Conservation (phyloP, 2,113 vertebrate species). For the Pleuronectes platessa region DNA sequence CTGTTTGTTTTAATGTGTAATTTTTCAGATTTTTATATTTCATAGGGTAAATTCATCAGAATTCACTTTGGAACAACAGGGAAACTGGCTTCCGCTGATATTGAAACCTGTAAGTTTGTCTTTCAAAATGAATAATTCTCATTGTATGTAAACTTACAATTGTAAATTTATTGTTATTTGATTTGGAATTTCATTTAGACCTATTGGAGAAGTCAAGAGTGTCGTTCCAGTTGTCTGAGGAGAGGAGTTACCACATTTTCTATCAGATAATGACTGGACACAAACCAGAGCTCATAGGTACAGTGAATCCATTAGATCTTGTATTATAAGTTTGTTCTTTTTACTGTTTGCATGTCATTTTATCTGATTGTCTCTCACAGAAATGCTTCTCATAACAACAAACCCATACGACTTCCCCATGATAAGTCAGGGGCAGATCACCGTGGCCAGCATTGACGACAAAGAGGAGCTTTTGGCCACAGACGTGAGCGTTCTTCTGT, state of each 20-base stretch:
- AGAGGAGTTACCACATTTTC: slow-evolving; percentile 81
- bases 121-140: not conserved
- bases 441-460: slow-evolving; percentile 75
- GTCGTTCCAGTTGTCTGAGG: slow-evolving; percentile 73
- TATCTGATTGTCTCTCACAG: slow-evolving; percentile 40
- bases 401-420: slow-evolving; percentile 79
- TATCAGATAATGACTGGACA: slow-evolving; percentile 76
- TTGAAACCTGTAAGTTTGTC: slow-evolving; percentile 73
- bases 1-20: not conserved
- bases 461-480: slow-evolving; percentile 77
- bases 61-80: slow-evolving; percentile 78
- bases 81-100: slow-evolving; percentile 78
- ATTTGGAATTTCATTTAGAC: slow-evolving; percentile 52
- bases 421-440: slow-evolving; percentile 79
- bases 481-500: slow-evolving; percentile 35
- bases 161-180: not conserved
- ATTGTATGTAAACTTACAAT: accelerated
- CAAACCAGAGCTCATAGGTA: slow-evolving; percentile 77
- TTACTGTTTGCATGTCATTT: not conserved
- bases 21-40: not conserved
- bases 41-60: slow-evolving; percentile 78
- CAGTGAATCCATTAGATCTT: accelerated
- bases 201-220: slow-evolving; percentile 81
- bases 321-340: not conserved
- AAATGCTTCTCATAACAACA: slow-evolving; percentile 75